Conservation (phyloP, 2,113 vertebrate genomes). For the Menura novaehollandiae region DNA sequence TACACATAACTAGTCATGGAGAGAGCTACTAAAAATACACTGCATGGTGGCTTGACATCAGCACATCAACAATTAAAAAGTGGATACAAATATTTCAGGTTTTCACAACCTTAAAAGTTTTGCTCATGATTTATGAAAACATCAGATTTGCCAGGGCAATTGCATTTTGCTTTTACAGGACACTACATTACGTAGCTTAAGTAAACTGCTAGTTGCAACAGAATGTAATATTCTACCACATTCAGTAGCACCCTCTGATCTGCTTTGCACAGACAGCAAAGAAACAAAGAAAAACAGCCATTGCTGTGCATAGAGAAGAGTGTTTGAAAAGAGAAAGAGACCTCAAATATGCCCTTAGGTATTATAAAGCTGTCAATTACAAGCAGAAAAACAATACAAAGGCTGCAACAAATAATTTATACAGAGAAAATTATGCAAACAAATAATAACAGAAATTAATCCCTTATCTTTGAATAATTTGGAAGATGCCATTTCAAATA, state of each 20-base stretch:
- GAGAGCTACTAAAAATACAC: conserved; percentile 76
- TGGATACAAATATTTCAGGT: conserved; percentile 71
- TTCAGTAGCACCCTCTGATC: conserved; percentile 74
- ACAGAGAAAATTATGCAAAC: conserved; percentile 37
- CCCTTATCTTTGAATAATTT: neutral
- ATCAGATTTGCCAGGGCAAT: conserved; percentile 47
- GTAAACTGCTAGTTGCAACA: conserved; percentile 71
- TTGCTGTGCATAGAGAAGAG: conserved; percentile 61
- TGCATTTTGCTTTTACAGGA: conserved; percentile 63
- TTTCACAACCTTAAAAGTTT: conserved; percentile 62
- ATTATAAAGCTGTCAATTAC: conserved; percentile 79
- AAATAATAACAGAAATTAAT: conserved; percentile 40
- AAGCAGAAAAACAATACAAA: conserved; percentile 67
- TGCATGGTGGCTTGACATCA: conserved; percentile 67
- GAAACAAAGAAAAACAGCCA: conserved; percentile 78
- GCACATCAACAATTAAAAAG: conserved; percentile 80
- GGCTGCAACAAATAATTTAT: conserved; percentile 65
- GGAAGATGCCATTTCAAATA: neutral
- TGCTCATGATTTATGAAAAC: conserved; percentile 68
- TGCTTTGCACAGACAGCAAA: conserved; percentile 74
- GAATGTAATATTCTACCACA: conserved; percentile 68
- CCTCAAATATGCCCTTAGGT: conserved; percentile 70
- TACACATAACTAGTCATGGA: conserved; percentile 66
- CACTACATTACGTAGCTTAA: conserved; percentile 59
- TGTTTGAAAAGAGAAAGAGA: conserved; percentile 78